Evolutionary conservation across 2,797 vertebrate genomes (phyloP).

Genomic region (Poliocrania exsul): DNA sequence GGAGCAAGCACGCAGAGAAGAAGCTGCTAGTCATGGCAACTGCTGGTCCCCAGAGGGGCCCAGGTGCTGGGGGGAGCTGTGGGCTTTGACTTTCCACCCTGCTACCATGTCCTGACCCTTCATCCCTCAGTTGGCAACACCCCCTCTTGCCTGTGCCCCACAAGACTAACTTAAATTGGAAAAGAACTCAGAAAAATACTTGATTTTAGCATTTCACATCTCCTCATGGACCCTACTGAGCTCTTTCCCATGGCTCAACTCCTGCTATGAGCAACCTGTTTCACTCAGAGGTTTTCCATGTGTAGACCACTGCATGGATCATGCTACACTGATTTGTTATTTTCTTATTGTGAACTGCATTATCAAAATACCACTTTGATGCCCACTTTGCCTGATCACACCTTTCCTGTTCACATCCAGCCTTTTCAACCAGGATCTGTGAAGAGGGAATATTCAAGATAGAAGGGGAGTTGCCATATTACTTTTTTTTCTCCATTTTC

Average conservation of each 20-base stretch:
- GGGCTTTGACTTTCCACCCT: neutral
- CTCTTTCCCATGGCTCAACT: neutral
- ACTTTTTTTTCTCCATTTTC: neutral
- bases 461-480: neutral
- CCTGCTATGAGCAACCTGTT: neutral
- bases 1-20: neutral
- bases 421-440: neutral
- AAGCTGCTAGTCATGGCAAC: neutral
- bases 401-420: neutral
- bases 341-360: neutral
- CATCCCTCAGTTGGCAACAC: neutral
- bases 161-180: neutral
- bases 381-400: neutral
- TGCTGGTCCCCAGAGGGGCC: neutral
- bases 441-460: neutral
- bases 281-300: neutral
- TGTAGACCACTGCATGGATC: neutral
- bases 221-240: neutral
- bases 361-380: neutral
- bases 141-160: neutral
- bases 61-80: neutral
- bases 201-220: neutral
- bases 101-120: neutral
- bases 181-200: neutral
- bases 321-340: neutral